Evolutionary conservation across 1,140 invertebrate species (phyloP).

Genomic region (Drosophila repleta): DNA sequence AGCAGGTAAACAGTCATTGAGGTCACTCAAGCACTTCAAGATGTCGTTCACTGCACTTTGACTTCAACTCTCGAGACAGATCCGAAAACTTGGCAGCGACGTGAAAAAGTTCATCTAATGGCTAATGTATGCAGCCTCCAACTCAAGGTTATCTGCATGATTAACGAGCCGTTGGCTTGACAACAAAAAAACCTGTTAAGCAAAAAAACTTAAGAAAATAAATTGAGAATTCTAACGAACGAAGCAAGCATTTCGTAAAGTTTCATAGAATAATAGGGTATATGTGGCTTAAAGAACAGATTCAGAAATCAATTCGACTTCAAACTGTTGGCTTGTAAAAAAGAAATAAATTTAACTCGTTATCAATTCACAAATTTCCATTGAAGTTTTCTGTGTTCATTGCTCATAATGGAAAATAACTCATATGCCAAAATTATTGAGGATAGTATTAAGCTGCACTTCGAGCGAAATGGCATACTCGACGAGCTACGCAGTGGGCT

Average conservation of each 20-base stretch:
- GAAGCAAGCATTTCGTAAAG: constrained; percentile 11
- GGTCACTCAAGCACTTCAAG: background rate
- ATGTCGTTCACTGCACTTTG: constrained; percentile 7
- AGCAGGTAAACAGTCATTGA: too few species aligned
- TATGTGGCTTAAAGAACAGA: background rate
- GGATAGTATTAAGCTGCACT: constrained; percentile 43
- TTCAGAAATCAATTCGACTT: background rate
- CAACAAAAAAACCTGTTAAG: constrained; percentile 62
- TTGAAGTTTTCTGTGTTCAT: background rate
- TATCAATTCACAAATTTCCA: constrained; percentile 10
- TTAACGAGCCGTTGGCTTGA: constrained; percentile 50
- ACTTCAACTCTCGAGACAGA: background rate
- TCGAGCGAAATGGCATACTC: constrained; percentile 51
- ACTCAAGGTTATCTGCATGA: constrained; percentile 68
- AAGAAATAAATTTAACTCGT: constrained; percentile 18
- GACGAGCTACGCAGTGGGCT: constrained; percentile 48
- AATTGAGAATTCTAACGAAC: constrained; percentile 6
- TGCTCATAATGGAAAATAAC: constrained; percentile 14
- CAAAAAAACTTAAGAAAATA: constrained; percentile 19
- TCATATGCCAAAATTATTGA: constrained; percentile 33
- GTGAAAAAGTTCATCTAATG: constrained; percentile 39
- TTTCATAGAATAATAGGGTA: background rate
- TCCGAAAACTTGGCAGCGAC: constrained; percentile 18
- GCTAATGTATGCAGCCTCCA: constrained; percentile 49
- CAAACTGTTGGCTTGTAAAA: background rate